Evolutionary conservation across 2,797 vertebrate genomes (phyloP).

Genomic region (Linurgus olivaceus): DNA sequence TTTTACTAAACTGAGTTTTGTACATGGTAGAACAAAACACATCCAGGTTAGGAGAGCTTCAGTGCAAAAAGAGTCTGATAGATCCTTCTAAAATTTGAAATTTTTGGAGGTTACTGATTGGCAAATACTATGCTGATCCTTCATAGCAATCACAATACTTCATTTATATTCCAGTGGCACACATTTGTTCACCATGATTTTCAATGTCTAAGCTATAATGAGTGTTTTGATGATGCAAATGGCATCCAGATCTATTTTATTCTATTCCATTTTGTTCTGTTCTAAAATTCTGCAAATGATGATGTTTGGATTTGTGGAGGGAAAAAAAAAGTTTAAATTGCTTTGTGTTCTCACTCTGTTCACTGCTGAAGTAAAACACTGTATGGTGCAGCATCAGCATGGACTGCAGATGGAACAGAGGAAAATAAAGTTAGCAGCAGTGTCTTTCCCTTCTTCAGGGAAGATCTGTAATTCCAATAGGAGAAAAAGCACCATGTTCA

Average conservation of each 20-base stretch:
- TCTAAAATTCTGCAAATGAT: background rate
- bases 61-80: background rate
- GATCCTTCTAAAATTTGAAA: background rate
- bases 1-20: background rate
- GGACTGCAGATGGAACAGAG: background rate
- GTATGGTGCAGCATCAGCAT: background rate
- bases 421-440: background rate
- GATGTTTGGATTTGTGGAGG: background rate
- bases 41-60: background rate
- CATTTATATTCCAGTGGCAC: background rate
- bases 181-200: background rate
- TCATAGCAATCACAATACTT: background rate
- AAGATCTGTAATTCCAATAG: background rate
- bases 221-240: slow-evolving; percentile 26
- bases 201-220: background rate
- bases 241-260: background rate
- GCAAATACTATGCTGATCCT: background rate
- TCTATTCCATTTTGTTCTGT: background rate
- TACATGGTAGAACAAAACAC: background rate
- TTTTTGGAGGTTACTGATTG: background rate
- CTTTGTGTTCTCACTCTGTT: slow-evolving; percentile 15
- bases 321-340: background rate
- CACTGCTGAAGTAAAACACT: background rate
- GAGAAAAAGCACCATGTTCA: background rate
- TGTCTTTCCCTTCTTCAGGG: background rate